Base-by-base conservation (phyloP, 2,888 invertebrate genomes). In the Neoascia interrupta region DNA sequence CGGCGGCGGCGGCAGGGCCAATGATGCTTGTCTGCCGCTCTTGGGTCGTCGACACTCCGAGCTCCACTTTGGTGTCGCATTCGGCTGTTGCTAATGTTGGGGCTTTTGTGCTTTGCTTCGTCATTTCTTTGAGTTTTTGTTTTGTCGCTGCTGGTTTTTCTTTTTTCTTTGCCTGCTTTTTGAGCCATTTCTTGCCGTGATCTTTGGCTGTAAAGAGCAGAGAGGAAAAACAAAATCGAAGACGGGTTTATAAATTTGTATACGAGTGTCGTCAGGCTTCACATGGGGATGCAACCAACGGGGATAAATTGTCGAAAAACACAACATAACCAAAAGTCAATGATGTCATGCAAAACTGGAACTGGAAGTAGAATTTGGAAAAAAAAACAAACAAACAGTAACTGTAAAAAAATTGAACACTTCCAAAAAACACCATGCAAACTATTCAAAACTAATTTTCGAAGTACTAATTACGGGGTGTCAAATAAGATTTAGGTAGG, bases 1-100 rank as follows among this genome's bases (percentile, higher is more conserved):
- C 31, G 26, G 51, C 5, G 26, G 47, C 1, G 36, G 41, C 4
- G 41, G 54, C 31, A 37, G 53, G 19, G 47, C 54, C 23, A 16
- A 8, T 41, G 51, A 43, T 45, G 56, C 18, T 47, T 49, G 58
- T 54, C 56, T 43, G 69, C n/a, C 51, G 56, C 41, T 49, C 45
- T 18, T 56, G 66, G 79, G 73, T 79, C 79, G 66, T 45, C 54
- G 79, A 79, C 79, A 61, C 56, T 79, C 61, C 37, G 36, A 39
- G 60, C 66, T 72, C 18, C 47, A 28, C 76, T 72, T 79, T 72
- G 21, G 39, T 49, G 28, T 61, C 13, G n/a, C 47, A 18, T 76
- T 58, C 58, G 31, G n/a, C n/a, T 13, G 34, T 13, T 45, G 56
- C 19, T 51, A 23, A 41, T 64, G 60, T 47, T 60, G 47, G 26